These are phyloP conservation scores for Cuniculus paca DNA, from an alignment of 2,797 vertebrate genomes.

Conservation along the genomic window DNA sequence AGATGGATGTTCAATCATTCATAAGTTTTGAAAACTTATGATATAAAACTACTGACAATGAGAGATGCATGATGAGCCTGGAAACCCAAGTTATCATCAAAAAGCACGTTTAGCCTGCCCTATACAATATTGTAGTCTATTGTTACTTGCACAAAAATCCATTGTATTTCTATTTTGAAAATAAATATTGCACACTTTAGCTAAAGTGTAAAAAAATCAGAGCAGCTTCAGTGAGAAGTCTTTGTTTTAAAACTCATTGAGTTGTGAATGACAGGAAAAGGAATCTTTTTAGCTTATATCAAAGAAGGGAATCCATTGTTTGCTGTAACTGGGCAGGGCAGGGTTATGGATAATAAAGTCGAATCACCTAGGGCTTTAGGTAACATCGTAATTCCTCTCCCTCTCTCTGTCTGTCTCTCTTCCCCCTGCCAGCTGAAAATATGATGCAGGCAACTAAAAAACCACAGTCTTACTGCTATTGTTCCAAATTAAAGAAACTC, in stretches of 20 bases:
- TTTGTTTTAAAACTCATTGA: neutral
- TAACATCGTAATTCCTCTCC: neutral
- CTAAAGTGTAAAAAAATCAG: neutral
- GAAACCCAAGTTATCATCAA: conserved; percentile 14
- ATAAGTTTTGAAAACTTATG: neutral
- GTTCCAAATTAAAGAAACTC: neutral
- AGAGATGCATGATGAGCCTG: neutral
- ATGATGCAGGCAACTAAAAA: neutral
- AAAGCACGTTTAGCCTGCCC: neutral
- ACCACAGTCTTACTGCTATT: neutral
- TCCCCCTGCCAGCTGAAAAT: neutral
- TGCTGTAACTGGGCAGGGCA: neutral
- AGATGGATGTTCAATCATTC: neutral
- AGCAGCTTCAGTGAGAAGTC: neutral
- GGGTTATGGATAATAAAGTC: neutral
- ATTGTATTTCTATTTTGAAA: conserved; percentile 35
- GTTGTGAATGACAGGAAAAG: neutral
- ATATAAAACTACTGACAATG: neutral
- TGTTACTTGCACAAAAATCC: neutral
- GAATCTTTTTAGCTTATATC: neutral
- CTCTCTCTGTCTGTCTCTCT: neutral
- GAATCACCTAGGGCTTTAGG: neutral
- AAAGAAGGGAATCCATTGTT: neutral
- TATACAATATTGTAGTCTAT: neutral
- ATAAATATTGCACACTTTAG: neutral